These are phyloP conservation scores for Coregonus sp. DNA, from an alignment of 2,797 vertebrate species.

Conservation along the genomic window DNA sequence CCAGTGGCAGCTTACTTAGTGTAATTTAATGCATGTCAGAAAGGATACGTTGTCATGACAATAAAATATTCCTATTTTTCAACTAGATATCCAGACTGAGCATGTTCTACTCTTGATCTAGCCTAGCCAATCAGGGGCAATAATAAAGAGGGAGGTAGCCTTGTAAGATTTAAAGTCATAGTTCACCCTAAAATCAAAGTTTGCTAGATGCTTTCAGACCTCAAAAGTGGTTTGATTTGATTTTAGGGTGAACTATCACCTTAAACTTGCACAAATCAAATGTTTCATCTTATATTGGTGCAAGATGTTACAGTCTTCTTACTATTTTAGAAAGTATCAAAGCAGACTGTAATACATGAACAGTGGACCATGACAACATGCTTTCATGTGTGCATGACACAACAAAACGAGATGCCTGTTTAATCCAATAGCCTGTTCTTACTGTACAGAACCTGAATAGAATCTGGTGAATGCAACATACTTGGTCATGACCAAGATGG, in stretches of 20 bases:
- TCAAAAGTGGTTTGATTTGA: background rate
- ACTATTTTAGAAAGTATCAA: background rate
- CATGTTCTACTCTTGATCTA: background rate
- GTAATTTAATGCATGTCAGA: slow-evolving; percentile 9
- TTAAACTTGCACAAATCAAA: background rate
- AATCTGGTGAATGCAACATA: background rate
- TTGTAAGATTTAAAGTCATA: background rate
- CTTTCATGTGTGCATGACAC: background rate
- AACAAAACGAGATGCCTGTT: background rate
- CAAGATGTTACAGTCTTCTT: too few species aligned
- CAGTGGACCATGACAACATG: background rate
- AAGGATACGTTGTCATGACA: background rate
- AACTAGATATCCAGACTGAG: background rate
- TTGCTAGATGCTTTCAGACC: background rate
- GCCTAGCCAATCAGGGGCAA: background rate
- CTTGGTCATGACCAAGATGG: background rate
- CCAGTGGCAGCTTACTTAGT: background rate
- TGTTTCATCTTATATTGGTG: background rate
- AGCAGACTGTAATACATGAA: too few species aligned
- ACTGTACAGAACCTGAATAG: background rate
- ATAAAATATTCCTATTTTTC: background rate
- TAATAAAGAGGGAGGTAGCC: background rate
- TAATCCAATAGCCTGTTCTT: background rate
- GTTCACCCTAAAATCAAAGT: background rate
- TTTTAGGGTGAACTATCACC: background rate